A percentile compares a stretch with the other conserved stretches of the same genome.
Conservation (phyloP, 2,888 invertebrate species). For the Seladonia tumulorum region DNA sequence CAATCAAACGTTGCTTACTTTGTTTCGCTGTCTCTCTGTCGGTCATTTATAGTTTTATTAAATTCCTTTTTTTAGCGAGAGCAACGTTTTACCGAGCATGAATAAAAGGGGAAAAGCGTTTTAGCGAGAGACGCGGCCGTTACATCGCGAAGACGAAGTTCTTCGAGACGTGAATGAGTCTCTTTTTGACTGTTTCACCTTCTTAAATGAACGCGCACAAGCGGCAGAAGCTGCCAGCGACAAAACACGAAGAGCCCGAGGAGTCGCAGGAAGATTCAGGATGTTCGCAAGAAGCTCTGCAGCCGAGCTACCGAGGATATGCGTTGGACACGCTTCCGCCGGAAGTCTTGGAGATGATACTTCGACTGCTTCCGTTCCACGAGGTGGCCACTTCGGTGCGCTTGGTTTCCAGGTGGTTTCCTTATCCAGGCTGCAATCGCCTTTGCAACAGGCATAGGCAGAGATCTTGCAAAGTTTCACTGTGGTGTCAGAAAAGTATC, state of each 20-base stretch:
- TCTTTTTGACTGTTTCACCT: neutral
- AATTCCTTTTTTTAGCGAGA: conserved; percentile 57
- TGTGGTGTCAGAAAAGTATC: no score
- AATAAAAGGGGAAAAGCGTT: neutral
- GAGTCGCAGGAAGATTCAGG: conserved; percentile 13
- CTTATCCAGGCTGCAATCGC: neutral
- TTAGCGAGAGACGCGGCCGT: neutral
- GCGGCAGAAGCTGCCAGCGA: conserved; percentile 49
- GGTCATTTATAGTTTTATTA: conserved; percentile 69
- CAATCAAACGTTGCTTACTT: conserved; percentile 39
- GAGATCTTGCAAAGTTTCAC: neutral
- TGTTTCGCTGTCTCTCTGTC: conserved; percentile 49
- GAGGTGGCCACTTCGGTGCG: conserved; percentile 78
- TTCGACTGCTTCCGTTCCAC: conserved; percentile 76
- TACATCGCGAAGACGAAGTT: neutral
- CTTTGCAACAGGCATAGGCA: neutral
- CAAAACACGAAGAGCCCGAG: conserved; percentile 19
- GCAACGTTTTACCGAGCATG: conserved; percentile 30
- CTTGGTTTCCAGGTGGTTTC: conserved; percentile 79
- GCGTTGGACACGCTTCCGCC: conserved; percentile 79
- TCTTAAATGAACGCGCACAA: conserved; percentile 68
- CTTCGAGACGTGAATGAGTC: neutral
- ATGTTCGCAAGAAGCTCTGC: neutral
- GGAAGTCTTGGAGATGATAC: conserved; percentile 80
- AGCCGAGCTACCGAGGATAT: conserved; percentile 12